Evolutionary conservation across 1,140 invertebrate genomes (phyloP), one percentile per base, ranked within the genome.

Genomic region (Drosophila burlai): DNA sequence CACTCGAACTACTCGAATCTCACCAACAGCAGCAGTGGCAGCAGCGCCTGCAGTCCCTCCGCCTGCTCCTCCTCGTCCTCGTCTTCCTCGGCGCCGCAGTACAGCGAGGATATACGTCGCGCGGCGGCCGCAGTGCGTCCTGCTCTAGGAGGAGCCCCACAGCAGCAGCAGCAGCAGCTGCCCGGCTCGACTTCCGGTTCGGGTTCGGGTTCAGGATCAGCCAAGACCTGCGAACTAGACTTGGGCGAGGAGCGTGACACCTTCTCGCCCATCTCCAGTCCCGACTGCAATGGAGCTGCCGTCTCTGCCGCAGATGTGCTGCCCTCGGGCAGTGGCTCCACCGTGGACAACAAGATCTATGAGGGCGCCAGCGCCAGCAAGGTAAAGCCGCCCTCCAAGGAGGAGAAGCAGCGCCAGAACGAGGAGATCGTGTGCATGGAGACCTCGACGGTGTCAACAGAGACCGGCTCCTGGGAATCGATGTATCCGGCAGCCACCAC

Each of bases 381-480:
- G 59, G 21, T 77, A 29, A 69, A 84, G 31, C 81, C 90, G 15
- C 93, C 94, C 26, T 95, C 95, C 8, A 95, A 95, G 82, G 96
- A 96, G 90, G 96, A 96, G 73, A 95, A 96, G 76, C 95, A 96
- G 66, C 93, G 95, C n/a, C 95, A 95, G 69, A 95, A 95, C 83
- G 95, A 96, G 87, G 95, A 96, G 84, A 95, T 95, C 76, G 94
- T 94, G 11, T 94, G 94, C 73, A 92, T 94, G 80, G 94, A 94
- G 75, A 95, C 94, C 2, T 95, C 94, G 4, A 95, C 94, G 4
- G 93, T 95, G 9, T 95, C 95, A 46, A 95, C 95, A 7, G 95
- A 95, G 80, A 94, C 94, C 8, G 94, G 94, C 16, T 95, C 94
- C 16, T 95, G 94, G 95, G 95, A 95, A 85, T 94, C 94, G 2